Evolutionary conservation across 2,888 invertebrate genomes (phyloP), one percentile per base, ranked within the genome.

Genomic region (Portevinia maculata): DNA sequence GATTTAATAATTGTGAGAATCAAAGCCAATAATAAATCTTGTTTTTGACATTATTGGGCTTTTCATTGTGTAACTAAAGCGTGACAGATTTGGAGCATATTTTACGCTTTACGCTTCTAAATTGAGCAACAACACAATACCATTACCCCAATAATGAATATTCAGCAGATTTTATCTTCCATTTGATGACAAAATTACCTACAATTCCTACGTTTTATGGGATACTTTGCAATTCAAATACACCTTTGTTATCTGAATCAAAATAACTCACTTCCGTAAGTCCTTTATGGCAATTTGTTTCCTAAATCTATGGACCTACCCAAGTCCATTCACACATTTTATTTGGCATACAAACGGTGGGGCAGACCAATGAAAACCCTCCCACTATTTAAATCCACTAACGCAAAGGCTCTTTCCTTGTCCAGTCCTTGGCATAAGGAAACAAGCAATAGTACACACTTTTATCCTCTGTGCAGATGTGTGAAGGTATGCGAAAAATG

Each of bases 401-500:
- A 19, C 44, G 11, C 44, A 17, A 44, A 44, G 19, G 19, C 11
- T 9, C 17, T 11, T 3, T 6, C 19, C 2, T 19, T 1, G 44
- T 9, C 19, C 0, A 1, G 19, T 24, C 24, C 24, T 3, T 24
- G 24, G 24, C 24, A 17, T 4, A 19, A 11, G 19, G 9, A 9
- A 15, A 19, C 7, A 17, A 44, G 8, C 44, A 44, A 11, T 44
- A 44, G 5, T 17, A 11, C 17, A 11, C 4, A 9, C 3, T 3
- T 11, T 24, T 24, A 3, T 24, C 24, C 24, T 24, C 24, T 24
- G 9, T 11, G 3, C 9, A 17, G 32, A 24, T 13, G 24, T 46
- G 62, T 32, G 46, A 19, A 30, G 32, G 17, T 62, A 34, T 46
- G 48, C 48, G 28, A 19, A 34, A 32, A 48, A 62, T 62, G 46